phyloP scores from a whole-genome alignment of 2,113 vertebrate species.

The human region GRCh38 chr5:103775001-103775500 shows the following conservation, averaged over 20 bases:
- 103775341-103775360: neutral
- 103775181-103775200: neutral
- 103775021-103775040: constrained; percentile 65
- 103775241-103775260: constrained; percentile 26
- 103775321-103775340: neutral
- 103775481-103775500: neutral
- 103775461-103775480: neutral
- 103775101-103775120: constrained; percentile 29
- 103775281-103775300: neutral
- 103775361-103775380: neutral
- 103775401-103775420: neutral
- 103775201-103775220: constrained; percentile 54
- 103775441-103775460: neutral
- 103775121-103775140: neutral
- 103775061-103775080: constrained; percentile 47
- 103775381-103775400: neutral
- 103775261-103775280: neutral
- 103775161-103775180: neutral
- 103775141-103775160: neutral
- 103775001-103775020: constrained; percentile 60
- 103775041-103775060: constrained; percentile 39
- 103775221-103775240: neutral
- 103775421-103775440: neutral
- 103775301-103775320: neutral
- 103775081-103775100: constrained; percentile 56